These are phyloP conservation scores for Acromyrmex heyeri DNA, from an alignment of 1,140 invertebrate genomes.

Conservation along the genomic window DNA sequence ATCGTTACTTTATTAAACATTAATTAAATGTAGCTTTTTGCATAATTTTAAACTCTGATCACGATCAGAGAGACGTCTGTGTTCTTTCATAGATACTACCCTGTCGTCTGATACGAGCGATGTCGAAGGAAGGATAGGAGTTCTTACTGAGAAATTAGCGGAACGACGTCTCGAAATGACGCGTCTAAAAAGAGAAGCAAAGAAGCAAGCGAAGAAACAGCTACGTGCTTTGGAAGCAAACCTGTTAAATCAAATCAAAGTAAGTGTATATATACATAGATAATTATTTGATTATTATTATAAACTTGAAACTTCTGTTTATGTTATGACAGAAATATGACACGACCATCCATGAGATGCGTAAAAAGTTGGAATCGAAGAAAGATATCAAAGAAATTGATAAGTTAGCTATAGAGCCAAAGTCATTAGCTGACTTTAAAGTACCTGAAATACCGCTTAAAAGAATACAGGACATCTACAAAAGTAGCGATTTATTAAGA, in stretches of 20 bases:
- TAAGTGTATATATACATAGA: conserved; percentile 59
- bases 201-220: conserved; percentile 83
- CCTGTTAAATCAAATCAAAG: conserved; percentile 85
- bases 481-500: conserved; percentile 80
- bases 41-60: conserved; percentile 45
- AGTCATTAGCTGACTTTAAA: conserved; percentile 83
- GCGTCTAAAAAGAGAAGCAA: conserved; percentile 82
- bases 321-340: conserved; percentile 82
- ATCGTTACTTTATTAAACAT: not conserved
- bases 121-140: conserved; percentile 84
- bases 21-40: not conserved
- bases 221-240: conserved; percentile 83
- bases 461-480: conserved; percentile 84
- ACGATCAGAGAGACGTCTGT: conserved; percentile 50
- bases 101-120: conserved; percentile 85
- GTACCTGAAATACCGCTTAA: conserved; percentile 85
- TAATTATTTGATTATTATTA: conserved; percentile 38
- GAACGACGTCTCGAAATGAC: conserved; percentile 84
- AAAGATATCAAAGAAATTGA: conserved; percentile 80
- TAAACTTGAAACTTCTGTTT: conserved; percentile 15
- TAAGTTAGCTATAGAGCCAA: conserved; percentile 83
- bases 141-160: conserved; percentile 83
- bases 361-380: conserved; percentile 83
- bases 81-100: conserved; percentile 80
- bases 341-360: conserved; percentile 84